Base-by-base conservation (phyloP, 2,113 vertebrate genomes). In the Helogale parvula region DNA sequence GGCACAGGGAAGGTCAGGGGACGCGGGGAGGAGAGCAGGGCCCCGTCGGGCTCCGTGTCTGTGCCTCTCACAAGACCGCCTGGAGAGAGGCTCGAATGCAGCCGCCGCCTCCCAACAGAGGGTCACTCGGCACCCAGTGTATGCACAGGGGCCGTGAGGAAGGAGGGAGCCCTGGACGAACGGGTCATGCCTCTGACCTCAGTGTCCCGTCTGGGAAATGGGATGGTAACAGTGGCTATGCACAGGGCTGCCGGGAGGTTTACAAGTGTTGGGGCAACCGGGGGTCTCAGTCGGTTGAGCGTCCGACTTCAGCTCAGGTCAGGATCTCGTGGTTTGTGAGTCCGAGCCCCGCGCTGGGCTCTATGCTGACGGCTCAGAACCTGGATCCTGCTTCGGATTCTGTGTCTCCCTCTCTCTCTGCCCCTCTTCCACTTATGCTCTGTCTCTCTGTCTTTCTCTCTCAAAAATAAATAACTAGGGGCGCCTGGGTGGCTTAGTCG, bases 141-240 rank as follows among this genome's bases (percentile, higher is more conserved):
- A 54, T 33, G 25, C 82, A 13, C 0, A 0, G 74, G 76, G 54
- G 17, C 31, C n/a, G 60, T 0, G 17, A 0, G 1, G 15, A 2
- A 0, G 1, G 15, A 2, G 7, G 21, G 5, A 0, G 11, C 31
- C 7, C 11, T 19, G 45, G 71, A 11, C 9, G n/a, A 63, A 57
- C 2, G 0, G 6, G 0, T 11, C 5, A 27, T 14, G n/a, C 29
- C 50, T 45, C 45, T 27, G 71, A 12, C 65, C 38, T 88, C 45
- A 4, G 29, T 2, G 45, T 68, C 19, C 47, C 54, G 33, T 71
- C 38, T 45, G 45, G 50, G 81, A 68, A 74, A 38, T 10, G 41
- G 41, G 69, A 12, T 4, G 23, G 12, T 25, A 45, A 63, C 0
- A 47, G 16, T 50, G 27, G 33, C 16, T 12, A 7, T 25, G 25